Evolutionary conservation across 1,140 invertebrate species (phyloP).

Genomic region (Tetramorium parvispinum): DNA sequence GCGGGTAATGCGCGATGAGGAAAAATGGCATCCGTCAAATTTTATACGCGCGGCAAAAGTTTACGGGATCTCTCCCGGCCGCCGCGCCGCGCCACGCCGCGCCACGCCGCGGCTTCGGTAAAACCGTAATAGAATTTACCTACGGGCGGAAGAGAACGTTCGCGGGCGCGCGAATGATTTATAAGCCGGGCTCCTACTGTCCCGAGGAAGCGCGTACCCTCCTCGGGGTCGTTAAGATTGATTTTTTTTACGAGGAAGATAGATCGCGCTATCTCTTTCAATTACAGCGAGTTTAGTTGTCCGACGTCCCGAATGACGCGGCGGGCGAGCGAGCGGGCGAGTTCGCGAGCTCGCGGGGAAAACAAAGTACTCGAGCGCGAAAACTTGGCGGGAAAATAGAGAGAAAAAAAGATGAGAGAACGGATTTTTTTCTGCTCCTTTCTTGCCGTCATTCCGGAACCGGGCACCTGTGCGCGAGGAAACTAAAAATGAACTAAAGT

Average conservation of each 20-base stretch:
- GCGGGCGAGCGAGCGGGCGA: neutral
- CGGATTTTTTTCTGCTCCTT: constrained; percentile 23
- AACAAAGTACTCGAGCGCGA: constrained; percentile 45
- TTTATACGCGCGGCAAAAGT: constrained; percentile 51
- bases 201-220: constrained; percentile 39
- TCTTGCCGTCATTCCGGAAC: constrained; percentile 28
- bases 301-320: constrained; percentile 34
- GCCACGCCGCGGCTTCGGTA: neutral
- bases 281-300: constrained; percentile 48
- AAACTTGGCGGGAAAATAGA: constrained; percentile 11
- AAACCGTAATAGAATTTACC: constrained; percentile 51
- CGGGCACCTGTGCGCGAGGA: constrained; percentile 29
- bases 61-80: constrained; percentile 25
- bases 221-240: constrained; percentile 56
- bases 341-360: neutral
- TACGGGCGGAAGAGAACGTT: constrained; percentile 22
- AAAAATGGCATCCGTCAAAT: constrained; percentile 57
- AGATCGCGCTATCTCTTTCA: constrained; percentile 58
- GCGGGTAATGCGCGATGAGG: constrained; percentile 16
- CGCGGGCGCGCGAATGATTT: constrained; percentile 51
- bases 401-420: neutral
- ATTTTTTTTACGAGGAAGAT: constrained; percentile 58
- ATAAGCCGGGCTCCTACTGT: constrained; percentile 37
- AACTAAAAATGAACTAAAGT: constrained; percentile 44
- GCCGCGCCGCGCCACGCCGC: too few species aligned